Evolutionary conservation across 2,113 vertebrate genomes (phyloP).

Genomic region (Pluvianellus socialis): DNA sequence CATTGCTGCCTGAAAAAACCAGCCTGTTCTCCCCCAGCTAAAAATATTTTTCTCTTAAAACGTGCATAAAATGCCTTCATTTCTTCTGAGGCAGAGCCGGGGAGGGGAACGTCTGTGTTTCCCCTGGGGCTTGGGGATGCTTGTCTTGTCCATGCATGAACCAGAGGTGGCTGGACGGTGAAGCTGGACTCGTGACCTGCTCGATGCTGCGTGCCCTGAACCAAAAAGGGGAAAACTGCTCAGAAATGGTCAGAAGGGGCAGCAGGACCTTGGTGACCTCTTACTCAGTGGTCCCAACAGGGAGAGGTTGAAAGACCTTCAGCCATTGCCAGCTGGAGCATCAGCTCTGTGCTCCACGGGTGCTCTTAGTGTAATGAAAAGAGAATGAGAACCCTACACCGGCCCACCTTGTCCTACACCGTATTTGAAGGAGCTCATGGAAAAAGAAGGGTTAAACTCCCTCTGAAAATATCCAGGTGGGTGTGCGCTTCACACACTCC

Average conservation of each 20-base stretch:
- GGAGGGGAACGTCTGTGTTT: not conserved
- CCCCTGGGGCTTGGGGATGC: not conserved
- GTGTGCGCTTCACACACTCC: constrained; percentile 9
- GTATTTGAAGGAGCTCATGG: not conserved
- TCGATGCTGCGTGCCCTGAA: not conserved
- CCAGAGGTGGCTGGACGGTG: not conserved
- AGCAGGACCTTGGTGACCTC: not conserved
- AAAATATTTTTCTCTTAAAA: constrained; percentile 2
- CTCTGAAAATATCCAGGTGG: constrained; percentile 15
- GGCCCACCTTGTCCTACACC: not conserved
- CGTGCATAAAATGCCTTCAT: not conserved
- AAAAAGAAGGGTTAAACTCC: constrained; percentile 6
- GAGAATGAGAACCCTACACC: not conserved
- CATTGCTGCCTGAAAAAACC: not conserved
- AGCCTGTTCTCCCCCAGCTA: constrained; percentile 8
- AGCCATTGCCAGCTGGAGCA: not conserved
- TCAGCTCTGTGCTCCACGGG: not conserved
- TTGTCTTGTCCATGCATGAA: not conserved
- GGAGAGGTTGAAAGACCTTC: not conserved
- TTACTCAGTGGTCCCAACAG: not conserved
- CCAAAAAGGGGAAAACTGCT: not conserved
- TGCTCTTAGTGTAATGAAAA: not conserved
- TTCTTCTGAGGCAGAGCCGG: not conserved
- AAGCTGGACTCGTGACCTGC: not conserved
- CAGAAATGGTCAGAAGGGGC: not conserved